Base-by-base conservation (phyloP, 1,140 invertebrate genomes). In the Aporrectodea caliginosa region DNA sequence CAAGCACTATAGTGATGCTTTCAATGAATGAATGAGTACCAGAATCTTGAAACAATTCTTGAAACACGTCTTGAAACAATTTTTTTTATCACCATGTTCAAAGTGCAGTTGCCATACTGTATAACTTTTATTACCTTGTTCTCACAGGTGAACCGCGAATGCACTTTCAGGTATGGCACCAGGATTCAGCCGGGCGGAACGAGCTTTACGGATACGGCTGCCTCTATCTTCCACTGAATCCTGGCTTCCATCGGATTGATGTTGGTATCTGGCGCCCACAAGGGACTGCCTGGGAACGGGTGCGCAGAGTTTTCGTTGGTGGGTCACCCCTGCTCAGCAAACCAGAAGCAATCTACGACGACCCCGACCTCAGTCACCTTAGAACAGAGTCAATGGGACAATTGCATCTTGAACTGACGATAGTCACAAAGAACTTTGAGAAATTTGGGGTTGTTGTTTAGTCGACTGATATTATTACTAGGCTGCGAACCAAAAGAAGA, bases 191-290 rank as follows among this genome's bases (percentile, higher is more conserved):
- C 87, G 93, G 93, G 0, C 88, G 94, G 72, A 91, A 91, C 83
- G 93, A 94, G 89, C 88, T 94, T 72, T 93, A 92, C 83, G 93
- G 94, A 0, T 98, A 98, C 89, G 94, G 94, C 43, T 92, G 93
- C 84, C 91, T 92, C 80, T 92, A 92, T 81, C 86, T 98, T 78
- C 96, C 96, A 31, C 91, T 93, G 58, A 90, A 91, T 32, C 94
- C 95, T 30, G 96, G 96, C 16, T 90, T 87, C 74, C 94, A 97
- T 87, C 88, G 87, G 34, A 85, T 97, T 33, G 90, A 93, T 78
- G 94, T 94, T 84, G 92, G 93, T 69, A 96, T 94, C 80, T 98
- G 96, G 96, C 90, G 93, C 84, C 96, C 96, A 68, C 88, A 92
- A 78, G 88, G 87, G 6, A 84, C 82, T 72, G 85, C 85, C 35